Percentiles rank a stretch among this genome's conserved stretches.
Evolutionary conservation across 2,888 invertebrate species (phyloP).

Genomic region (Idaea straminata): DNA sequence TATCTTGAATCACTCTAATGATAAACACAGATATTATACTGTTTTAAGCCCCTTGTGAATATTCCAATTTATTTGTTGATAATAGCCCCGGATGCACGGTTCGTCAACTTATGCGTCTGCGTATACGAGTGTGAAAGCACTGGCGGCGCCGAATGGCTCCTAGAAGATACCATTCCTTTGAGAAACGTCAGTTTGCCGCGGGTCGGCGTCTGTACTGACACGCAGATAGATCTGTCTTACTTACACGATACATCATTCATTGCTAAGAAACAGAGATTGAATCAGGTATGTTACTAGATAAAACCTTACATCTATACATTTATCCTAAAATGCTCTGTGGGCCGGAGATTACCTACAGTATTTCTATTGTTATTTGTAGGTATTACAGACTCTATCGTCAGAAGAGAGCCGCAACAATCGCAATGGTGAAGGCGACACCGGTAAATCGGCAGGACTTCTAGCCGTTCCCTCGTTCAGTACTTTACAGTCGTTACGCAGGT

Average conservation of each 20-base stretch:
- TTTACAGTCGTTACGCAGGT: conserved; percentile 87
- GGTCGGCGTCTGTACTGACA: conserved; percentile 89
- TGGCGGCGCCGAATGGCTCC: conserved; percentile 94
- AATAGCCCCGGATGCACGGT: conserved; percentile 81
- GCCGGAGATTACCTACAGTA: background rate
- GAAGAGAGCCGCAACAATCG: conserved; percentile 84
- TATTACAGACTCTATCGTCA: conserved; percentile 89
- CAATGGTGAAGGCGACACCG: conserved; percentile 78
- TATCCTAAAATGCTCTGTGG: background rate
- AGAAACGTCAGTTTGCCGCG: conserved; percentile 94
- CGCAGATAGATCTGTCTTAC: conserved; percentile 90
- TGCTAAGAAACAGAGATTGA: conserved; percentile 90
- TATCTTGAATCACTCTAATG: too few relatives aligned
- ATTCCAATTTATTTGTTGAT: background rate
- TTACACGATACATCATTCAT: conserved; percentile 88
- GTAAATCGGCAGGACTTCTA: conserved; percentile 82
- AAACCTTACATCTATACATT: background rate
- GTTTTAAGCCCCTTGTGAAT: background rate
- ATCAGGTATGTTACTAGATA: conserved; percentile 75
- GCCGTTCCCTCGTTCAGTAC: conserved; percentile 96
- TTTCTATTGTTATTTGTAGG: conserved; percentile 41
- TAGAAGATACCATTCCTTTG: conserved; percentile 97
- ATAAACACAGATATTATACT: too few relatives aligned
- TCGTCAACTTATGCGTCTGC: conserved; percentile 94
- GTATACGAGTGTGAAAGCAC: conserved; percentile 99